A percentile compares a stretch with the other conserved stretches of the same genome.
These are phyloP conservation scores for Cyclophora punctaria DNA, from an alignment of 2,888 invertebrate genomes.

Conservation along the genomic window DNA sequence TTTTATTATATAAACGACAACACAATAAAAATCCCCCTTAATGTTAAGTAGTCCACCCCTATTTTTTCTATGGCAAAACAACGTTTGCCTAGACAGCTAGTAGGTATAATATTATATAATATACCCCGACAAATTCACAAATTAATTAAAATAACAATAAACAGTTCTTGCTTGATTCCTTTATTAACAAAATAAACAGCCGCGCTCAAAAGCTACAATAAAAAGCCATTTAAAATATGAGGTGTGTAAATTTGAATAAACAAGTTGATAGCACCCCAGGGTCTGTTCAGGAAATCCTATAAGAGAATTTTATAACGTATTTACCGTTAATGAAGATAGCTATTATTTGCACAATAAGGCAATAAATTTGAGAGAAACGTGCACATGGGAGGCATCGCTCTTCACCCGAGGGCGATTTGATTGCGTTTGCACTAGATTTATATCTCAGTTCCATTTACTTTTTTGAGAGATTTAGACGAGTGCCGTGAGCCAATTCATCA, in stretches of 20 bases:
- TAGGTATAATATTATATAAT: too few species aligned
- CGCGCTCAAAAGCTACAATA: neutral
- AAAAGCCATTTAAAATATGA: neutral
- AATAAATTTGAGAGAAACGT: conserved; percentile 39
- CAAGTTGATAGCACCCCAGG: neutral
- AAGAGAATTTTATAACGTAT: conserved; percentile 22
- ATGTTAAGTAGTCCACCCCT: too few species aligned
- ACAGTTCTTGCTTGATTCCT: too few species aligned
- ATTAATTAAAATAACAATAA: too few species aligned
- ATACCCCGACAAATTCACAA: too few species aligned
- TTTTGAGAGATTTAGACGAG: conserved; percentile 10
- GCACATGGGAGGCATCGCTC: conserved; percentile 43
- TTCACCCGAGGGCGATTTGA: conserved; percentile 33
- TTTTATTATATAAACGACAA: too few species aligned
- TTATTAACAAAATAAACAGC: too few species aligned
- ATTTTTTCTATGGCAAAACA: too few species aligned
- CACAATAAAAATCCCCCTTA: too few species aligned
- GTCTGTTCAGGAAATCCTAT: conserved; percentile 4
- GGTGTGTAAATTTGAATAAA: neutral
- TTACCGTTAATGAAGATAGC: conserved; percentile 30
- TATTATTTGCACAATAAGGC: conserved; percentile 40
- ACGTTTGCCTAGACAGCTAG: too few species aligned
- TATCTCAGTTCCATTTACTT: conserved; percentile 29
- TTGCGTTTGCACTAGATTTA: conserved; percentile 47
- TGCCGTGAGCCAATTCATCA: too few species aligned